These are phyloP conservation scores for Centruroides sculpturatus DNA, from an alignment of 1,140 invertebrate species.

Conservation along the genomic window DNA sequence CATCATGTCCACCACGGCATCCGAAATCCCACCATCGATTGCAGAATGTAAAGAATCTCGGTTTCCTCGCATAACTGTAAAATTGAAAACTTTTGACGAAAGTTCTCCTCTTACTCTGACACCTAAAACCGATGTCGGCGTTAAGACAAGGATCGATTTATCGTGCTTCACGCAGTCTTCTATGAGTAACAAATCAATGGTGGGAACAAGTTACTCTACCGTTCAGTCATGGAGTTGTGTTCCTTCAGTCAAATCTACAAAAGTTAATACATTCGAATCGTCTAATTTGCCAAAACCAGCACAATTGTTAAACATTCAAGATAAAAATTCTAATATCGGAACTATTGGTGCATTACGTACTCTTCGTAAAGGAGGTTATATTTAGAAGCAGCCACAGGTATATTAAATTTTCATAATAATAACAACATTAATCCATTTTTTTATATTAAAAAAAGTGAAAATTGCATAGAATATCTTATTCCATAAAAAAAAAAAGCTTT, in stretches of 20 bases:
- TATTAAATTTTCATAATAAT: too few species aligned
- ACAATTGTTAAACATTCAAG: slow-evolving; percentile 12
- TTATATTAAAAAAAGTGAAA: too few species aligned
- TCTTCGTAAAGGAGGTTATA: slow-evolving; percentile 15
- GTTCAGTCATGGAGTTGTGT: slow-evolving; percentile 13
- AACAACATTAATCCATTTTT: too few species aligned
- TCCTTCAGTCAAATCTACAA: slow-evolving; percentile 7
- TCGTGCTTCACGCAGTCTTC: not conserved
- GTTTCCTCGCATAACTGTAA: too few species aligned
- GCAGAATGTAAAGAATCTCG: too few species aligned
- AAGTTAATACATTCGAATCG: slow-evolving; percentile 10
- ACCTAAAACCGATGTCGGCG: not conserved
- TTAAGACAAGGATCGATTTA: not conserved
- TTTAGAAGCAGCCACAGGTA: not conserved
- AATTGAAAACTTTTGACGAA: not conserved
- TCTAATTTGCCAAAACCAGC: slow-evolving; percentile 16
- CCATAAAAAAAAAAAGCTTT: not conserved
- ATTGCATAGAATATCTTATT: too few species aligned
- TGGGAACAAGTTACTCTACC: not conserved
- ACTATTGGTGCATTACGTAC: slow-evolving; percentile 13
- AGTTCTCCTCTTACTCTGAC: not conserved
- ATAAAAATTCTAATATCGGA: slow-evolving; percentile 6
- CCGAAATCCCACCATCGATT: not conserved
- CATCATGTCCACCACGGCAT: not conserved
- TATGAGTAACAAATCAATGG: not conserved